Percentiles rank a stretch among this genome's conserved stretches.
Conservation (phyloP, 2,797 vertebrate genomes). For the Sebastolobus altivelis region DNA sequence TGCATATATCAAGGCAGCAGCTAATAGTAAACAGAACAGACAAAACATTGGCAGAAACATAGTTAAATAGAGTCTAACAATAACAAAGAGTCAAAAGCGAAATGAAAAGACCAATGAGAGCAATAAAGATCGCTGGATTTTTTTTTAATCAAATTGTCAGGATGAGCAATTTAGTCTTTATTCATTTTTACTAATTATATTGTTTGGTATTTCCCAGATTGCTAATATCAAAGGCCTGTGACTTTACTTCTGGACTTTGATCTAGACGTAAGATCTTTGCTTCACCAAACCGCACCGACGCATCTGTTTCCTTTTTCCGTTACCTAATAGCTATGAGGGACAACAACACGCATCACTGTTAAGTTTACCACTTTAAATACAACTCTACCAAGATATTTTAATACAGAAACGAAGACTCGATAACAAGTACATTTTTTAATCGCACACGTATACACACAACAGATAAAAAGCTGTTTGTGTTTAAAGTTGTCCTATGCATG, state of each 20-base stretch:
- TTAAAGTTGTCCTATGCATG: background rate
- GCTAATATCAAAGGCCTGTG: background rate
- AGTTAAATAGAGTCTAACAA: background rate
- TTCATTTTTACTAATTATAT: background rate
- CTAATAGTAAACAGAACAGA: background rate
- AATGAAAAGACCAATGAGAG: background rate
- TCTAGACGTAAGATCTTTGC: constrained; percentile 13
- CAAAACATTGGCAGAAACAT: background rate
- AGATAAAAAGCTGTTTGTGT: background rate
- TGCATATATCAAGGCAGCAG: background rate
- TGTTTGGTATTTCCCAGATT: background rate
- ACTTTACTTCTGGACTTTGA: constrained; percentile 27
- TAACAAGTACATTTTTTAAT: background rate
- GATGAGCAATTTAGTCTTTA: background rate
- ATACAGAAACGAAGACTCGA: background rate
- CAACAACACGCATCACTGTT: background rate
- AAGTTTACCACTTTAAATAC: background rate
- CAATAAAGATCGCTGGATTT: background rate
- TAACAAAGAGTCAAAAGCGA: background rate
- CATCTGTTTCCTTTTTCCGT: constrained; percentile 36
- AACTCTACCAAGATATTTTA: background rate
- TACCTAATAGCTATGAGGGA: constrained; percentile 27
- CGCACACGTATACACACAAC: too few relatives aligned
- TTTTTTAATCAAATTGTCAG: background rate
- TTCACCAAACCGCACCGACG: constrained; percentile 21